These are phyloP conservation scores for Protaetia brevitarsis DNA, from an alignment of 1,140 invertebrate genomes.

Conservation along the genomic window DNA sequence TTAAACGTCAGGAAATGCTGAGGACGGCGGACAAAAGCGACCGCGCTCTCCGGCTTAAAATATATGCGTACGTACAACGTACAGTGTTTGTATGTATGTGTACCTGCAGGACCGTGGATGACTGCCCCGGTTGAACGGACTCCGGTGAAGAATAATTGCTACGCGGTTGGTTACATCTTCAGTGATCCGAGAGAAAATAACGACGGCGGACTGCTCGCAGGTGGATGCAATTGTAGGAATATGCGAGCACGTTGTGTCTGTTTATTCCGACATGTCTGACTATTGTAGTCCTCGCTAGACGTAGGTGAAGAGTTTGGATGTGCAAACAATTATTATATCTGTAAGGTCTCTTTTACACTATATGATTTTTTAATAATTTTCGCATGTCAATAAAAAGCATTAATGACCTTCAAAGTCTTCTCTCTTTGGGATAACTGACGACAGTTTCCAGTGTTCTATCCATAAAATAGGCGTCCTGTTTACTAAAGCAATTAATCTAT, in stretches of 20 bases:
- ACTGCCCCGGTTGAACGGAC: constrained; percentile 31
- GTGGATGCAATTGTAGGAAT: not conserved
- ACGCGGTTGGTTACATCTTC: constrained; percentile 43
- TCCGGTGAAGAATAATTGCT: constrained; percentile 42
- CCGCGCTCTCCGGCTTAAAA: not conserved
- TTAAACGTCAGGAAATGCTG: not conserved
- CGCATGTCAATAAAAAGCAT: no score
- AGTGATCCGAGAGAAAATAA: constrained; percentile 44
- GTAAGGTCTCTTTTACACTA: no score
- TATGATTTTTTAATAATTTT: no score
- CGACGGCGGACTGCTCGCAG: constrained; percentile 35
- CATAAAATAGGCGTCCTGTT: no score
- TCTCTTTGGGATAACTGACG: no score
- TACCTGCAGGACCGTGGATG: constrained; percentile 2
- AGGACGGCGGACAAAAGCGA: not conserved
- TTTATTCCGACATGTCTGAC: not conserved
- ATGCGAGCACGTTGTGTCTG: not conserved
- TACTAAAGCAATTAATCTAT: no score
- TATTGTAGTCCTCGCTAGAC: no score
- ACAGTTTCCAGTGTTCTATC: no score
- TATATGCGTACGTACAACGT: not conserved
- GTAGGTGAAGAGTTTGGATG: no score
- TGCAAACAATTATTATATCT: no score
- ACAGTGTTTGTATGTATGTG: not conserved
- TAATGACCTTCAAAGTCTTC: no score